These are phyloP conservation scores for Pelodiscus sinensis DNA, from an alignment of 2,113 vertebrate species.

Conservation along the genomic window DNA sequence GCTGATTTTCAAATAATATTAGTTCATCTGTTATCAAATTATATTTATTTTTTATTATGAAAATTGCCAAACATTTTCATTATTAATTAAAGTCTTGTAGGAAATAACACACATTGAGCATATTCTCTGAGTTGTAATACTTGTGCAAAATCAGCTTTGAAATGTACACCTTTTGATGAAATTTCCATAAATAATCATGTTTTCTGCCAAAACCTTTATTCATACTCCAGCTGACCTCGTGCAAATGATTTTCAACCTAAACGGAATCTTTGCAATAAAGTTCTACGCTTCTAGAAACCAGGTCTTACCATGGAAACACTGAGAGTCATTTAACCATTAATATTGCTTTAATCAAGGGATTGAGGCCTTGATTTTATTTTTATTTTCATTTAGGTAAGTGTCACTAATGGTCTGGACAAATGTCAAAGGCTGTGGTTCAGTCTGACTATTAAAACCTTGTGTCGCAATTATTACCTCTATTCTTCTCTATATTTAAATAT, in stretches of 20 bases:
- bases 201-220: background rate
- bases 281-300: accelerated
- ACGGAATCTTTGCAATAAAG: background rate
- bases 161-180: background rate
- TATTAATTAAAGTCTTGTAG: background rate
- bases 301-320: background rate
- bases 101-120: background rate
- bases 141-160: accelerated
- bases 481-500: background rate
- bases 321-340: background rate
- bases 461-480: background rate
- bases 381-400: conserved; percentile 47
- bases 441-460: background rate
- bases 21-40: background rate
- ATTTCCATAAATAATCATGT: background rate
- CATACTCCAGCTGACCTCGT: background rate
- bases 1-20: background rate
- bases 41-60: background rate
- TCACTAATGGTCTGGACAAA: background rate
- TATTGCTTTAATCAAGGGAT: background rate
- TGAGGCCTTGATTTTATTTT: background rate
- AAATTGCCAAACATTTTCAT: background rate
- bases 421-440: background rate
- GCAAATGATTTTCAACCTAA: background rate
- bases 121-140: background rate